These are phyloP conservation scores for Nibea albiflora DNA, from an alignment of 2,113 vertebrate genomes.

Conservation along the genomic window DNA sequence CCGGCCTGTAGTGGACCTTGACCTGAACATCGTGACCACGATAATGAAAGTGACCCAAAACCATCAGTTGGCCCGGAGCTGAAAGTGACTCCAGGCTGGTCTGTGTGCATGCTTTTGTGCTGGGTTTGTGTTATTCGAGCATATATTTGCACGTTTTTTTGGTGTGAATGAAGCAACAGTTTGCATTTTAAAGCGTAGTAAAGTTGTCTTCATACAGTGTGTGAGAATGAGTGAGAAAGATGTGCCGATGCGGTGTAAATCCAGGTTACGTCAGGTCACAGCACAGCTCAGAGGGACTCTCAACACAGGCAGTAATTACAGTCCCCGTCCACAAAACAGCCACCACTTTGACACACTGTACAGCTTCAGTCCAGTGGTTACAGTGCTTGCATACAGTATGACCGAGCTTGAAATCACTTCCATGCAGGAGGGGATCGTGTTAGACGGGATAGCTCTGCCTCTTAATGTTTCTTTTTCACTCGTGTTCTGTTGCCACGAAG, in stretches of 20 bases:
- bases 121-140: neutral
- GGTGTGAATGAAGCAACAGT: neutral
- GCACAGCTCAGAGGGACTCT: conserved; percentile 38
- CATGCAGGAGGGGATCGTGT: conserved; percentile 15
- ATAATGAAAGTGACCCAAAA: conserved; percentile 66
- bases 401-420: conserved; percentile 36
- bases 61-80: conserved; percentile 28
- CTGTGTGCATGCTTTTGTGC: conserved; percentile 8
- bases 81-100: conserved; percentile 17
- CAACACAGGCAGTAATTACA: conserved; percentile 71
- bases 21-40: conserved; percentile 66
- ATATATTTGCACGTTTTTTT: neutral
- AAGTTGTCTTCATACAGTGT: neutral
- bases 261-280: conserved; percentile 65
- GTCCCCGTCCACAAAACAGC: conserved; percentile 56
- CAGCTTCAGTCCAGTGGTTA: conserved; percentile 56
- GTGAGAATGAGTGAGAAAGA: conserved; percentile 8
- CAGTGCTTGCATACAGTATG: conserved; percentile 60
- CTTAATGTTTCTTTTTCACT: neutral
- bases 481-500: conserved; percentile 23
- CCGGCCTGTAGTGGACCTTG: conserved; percentile 57
- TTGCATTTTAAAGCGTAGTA: neutral
- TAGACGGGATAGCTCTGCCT: neutral
- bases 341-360: conserved; percentile 64
- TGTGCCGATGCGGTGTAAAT: conserved; percentile 31